A percentile compares a stretch with the other conserved stretches of the same genome.
Evolutionary conservation across 1,140 invertebrate species (phyloP).

Genomic region (Bicyclus anynana): DNA sequence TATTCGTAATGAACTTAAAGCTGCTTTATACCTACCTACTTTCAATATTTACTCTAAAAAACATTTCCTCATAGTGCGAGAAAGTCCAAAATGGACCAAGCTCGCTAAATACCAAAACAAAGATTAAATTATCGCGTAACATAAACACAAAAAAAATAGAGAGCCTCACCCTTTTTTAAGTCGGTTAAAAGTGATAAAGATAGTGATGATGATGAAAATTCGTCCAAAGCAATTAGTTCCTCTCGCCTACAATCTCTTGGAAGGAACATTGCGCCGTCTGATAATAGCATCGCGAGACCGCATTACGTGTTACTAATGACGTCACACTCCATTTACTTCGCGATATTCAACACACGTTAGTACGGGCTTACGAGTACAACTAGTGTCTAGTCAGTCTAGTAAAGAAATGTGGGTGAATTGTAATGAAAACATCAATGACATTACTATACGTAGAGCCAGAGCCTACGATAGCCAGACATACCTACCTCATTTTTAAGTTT

Average conservation of each 20-base stretch:
- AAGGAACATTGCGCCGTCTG: conserved; percentile 17
- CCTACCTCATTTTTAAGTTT: too few relatives aligned
- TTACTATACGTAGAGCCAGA: too few relatives aligned
- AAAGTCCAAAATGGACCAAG: too few relatives aligned
- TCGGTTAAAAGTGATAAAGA: not conserved
- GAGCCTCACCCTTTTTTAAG: too few relatives aligned
- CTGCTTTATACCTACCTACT: too few relatives aligned
- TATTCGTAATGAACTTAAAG: too few relatives aligned
- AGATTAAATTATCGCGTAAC: too few relatives aligned
- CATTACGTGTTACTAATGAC: conserved; percentile 25
- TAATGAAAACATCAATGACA: conserved; percentile 11
- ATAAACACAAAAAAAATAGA: too few relatives aligned
- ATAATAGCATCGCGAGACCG: conserved; percentile 25
- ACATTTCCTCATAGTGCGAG: too few relatives aligned
- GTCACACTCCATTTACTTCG: conserved; percentile 30
- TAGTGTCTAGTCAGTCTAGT: conserved; percentile 5
- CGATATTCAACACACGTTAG: conserved; percentile 21
- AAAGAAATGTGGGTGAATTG: not conserved
- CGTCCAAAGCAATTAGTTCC: not conserved
- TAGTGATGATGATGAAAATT: not conserved
- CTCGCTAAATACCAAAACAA: too few relatives aligned
- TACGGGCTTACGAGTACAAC: conserved; percentile 4
- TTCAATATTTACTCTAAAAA: too few relatives aligned
- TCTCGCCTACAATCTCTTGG: not conserved
- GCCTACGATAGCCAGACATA: too few relatives aligned